These are phyloP conservation scores for Moxostoma hubbsi DNA, from an alignment of 2,797 vertebrate species.

Conservation along the genomic window DNA sequence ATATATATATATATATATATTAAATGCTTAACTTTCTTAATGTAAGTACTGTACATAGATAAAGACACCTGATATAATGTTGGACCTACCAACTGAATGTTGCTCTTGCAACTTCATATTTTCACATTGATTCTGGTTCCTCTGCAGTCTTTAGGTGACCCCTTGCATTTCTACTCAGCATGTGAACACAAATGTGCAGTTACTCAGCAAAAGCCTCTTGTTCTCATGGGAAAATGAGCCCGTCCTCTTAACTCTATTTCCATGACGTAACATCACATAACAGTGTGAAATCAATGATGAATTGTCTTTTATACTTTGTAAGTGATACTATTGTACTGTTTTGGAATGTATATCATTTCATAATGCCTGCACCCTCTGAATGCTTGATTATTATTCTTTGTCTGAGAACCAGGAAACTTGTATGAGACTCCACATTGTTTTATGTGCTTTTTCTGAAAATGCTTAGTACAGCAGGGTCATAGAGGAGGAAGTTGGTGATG, in stretches of 20 bases:
- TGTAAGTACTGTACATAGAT: too few relatives aligned
- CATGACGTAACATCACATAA: conserved; percentile 34
- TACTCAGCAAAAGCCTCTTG: conserved; percentile 30
- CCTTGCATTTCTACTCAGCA: background rate
- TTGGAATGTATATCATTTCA: conserved; percentile 49
- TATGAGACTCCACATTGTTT: conserved; percentile 64
- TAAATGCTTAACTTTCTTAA: too few relatives aligned
- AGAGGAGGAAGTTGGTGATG: conserved; percentile 34
- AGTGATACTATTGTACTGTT: conserved; percentile 56
- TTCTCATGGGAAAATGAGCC: conserved; percentile 26
- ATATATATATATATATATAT: too few relatives aligned
- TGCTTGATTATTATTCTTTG: conserved; percentile 59
- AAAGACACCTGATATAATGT: too few relatives aligned
- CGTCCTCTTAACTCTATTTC: conserved; percentile 41
- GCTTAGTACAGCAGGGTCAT: conserved; percentile 39
- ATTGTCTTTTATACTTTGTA: conserved; percentile 47
- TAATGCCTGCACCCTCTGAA: conserved; percentile 60
- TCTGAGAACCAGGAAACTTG: conserved; percentile 45
- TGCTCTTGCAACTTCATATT: background rate
- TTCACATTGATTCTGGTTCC: background rate
- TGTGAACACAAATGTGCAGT: background rate
- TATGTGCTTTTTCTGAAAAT: conserved; percentile 28
- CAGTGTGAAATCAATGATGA: background rate
- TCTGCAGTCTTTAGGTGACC: conserved; percentile 7
- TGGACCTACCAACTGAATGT: background rate